A percentile compares a stretch with the other conserved stretches of the same genome.
phyloP scores from a whole-genome alignment of 1,140 invertebrate species.

The Megalopta genalis region DNA sequence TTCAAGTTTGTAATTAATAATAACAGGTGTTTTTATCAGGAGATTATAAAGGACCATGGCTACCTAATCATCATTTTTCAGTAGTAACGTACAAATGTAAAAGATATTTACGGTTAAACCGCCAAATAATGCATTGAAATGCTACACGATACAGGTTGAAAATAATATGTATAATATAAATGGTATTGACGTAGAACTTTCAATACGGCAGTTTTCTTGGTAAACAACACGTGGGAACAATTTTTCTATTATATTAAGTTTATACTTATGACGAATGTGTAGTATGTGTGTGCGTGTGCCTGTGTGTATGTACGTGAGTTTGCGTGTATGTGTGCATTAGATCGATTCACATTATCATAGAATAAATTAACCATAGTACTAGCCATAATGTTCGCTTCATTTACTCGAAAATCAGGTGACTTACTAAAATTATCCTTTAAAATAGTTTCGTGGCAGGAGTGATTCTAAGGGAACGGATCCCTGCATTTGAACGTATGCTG shows the following conservation, averaged over 20 bases:
- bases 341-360: background rate
- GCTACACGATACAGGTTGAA: slow-evolving; percentile 78
- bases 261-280: slow-evolving; percentile 5
- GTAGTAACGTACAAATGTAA: slow-evolving; percentile 22
- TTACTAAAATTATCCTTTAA: slow-evolving; percentile 38
- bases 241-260: background rate
- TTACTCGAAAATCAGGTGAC: background rate
- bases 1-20: slow-evolving; percentile 41
- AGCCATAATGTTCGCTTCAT: background rate
- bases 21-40: slow-evolving; percentile 54
- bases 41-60: slow-evolving; percentile 77
- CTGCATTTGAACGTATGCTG: slow-evolving; percentile 97
- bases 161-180: background rate
- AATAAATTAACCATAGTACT: slow-evolving; percentile 19
- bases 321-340: background rate
- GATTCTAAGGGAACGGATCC: slow-evolving; percentile 93
- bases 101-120: background rate
- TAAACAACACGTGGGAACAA: background rate
- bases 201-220: background rate
- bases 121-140: slow-evolving; percentile 44
- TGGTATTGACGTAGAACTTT: slow-evolving; percentile 4
- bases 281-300: too few species aligned
- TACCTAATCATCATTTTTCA: slow-evolving; percentile 78
- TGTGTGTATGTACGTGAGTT: slow-evolving; percentile 1
- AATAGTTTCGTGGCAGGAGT: slow-evolving; percentile 94